Base-by-base conservation (phyloP, 2,888 invertebrate species). In the Drosophila barbarae region DNA sequence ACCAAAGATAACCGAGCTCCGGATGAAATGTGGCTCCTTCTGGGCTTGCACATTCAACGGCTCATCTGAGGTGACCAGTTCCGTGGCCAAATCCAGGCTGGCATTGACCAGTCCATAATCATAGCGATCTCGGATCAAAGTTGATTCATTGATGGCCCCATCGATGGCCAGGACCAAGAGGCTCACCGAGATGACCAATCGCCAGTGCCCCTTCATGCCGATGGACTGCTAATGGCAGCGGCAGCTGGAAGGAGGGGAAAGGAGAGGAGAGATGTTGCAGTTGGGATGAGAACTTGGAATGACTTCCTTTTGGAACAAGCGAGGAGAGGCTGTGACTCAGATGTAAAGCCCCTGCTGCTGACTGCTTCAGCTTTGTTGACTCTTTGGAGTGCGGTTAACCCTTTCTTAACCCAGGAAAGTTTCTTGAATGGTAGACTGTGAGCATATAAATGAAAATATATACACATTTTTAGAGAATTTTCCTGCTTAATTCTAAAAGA, bases 1-100 rank as follows among this genome's bases (percentile, higher is more conserved):
- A 3, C 88, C 89, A 70, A 88, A 90, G 34, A 90, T 83, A 18
- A 90, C 77, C 3, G 90, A 90, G 35, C 85, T 86, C 39, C 73
- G 76, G 13, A 77, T 74, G 41, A 89, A 69, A 61, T 87, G 76
- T 4, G 69, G 52, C 18, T 70, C 63, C 9, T 63, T 50, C 3
- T 35, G 18, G 0, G 66, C 15, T 8, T 64, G n/a, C 18, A 51
- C 7, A 3, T 2, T n/a, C 34, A 36, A 3, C 9, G 13, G 35
- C 53, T 18, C 38, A 12, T 36, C 38, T 3, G 38, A 8, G 1
- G 13, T 6, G 13, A 26, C 26, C 9, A 42, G 9, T 8, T 65
- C 36, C 10, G 13, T 6, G 13, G 18, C 26, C 9, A 42, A 6
- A 6, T 65, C 36, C 10, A 66, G 10, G 21, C 54, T 63, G 42